These are phyloP conservation scores for Aricia agestis DNA, from an alignment of 1,140 invertebrate genomes.

Conservation along the genomic window DNA sequence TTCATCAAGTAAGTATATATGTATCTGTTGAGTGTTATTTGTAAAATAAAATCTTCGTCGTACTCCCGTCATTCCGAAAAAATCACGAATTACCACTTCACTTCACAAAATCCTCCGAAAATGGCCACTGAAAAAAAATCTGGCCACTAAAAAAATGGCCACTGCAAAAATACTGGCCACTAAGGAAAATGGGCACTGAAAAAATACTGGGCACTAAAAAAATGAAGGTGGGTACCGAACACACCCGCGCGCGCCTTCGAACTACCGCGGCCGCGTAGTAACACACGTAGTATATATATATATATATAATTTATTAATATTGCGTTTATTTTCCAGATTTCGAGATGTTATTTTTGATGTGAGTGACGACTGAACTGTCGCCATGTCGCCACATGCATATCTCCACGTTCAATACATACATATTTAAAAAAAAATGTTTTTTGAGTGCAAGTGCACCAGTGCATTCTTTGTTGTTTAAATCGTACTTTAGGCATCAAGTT, in stretches of 20 bases:
- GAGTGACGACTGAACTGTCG: conserved; percentile 15
- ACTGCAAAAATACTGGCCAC: conserved; percentile 32
- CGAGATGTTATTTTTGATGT: conserved; percentile 40
- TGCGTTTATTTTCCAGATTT: conserved; percentile 51
- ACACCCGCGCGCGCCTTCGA: conserved; percentile 40
- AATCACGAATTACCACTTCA: conserved; percentile 58
- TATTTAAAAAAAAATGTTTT: too few relatives aligned
- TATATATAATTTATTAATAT: conserved; percentile 61
- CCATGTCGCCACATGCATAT: not conserved
- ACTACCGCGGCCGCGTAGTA: conserved; percentile 46
- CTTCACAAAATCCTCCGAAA: conserved; percentile 34
- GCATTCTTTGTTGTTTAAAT: too few relatives aligned
- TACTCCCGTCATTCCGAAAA: conserved; percentile 54
- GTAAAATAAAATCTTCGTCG: conserved; percentile 38
- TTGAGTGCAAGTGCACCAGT: too few relatives aligned
- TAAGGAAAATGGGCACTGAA: conserved; percentile 36
- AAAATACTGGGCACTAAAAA: conserved; percentile 26
- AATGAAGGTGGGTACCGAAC: conserved; percentile 46
- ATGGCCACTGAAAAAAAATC: conserved; percentile 40
- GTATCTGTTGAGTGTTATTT: conserved; percentile 42
- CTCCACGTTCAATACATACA: not conserved
- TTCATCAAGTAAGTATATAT: not conserved
- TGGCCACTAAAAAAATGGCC: conserved; percentile 30
- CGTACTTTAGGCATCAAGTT: too few relatives aligned
- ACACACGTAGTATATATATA: conserved; percentile 60